Conservation (phyloP, 2,113 vertebrate genomes). For the Gopherus flavomarginatus region DNA sequence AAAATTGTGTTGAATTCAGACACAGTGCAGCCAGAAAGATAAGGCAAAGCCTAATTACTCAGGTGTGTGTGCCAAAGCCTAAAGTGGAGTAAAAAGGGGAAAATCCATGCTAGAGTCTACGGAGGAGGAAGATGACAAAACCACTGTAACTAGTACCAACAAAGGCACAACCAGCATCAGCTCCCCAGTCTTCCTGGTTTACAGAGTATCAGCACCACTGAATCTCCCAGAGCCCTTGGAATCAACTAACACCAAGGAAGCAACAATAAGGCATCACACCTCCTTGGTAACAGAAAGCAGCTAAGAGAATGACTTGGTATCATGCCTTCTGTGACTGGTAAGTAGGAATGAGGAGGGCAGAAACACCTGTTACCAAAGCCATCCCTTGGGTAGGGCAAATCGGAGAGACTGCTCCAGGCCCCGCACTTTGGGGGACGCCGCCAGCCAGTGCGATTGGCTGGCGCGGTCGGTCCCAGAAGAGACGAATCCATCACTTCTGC, state of each 20-base stretch:
- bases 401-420: too few relatives aligned
- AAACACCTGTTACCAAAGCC: neutral
- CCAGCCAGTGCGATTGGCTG: too few relatives aligned
- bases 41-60: neutral
- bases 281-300: neutral
- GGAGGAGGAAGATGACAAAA: neutral
- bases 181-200: neutral
- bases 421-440: too few relatives aligned
- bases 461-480: too few relatives aligned
- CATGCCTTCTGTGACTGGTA: neutral
- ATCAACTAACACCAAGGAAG: neutral
- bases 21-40: neutral
- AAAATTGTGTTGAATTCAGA: neutral
- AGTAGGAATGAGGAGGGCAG: neutral
- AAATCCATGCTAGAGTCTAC: neutral
- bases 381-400: too few relatives aligned
- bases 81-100: neutral
- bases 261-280: neutral
- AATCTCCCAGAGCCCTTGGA: neutral
- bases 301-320: neutral
- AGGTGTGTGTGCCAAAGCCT: neutral
- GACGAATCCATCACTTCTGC: too few relatives aligned
- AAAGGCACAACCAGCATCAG: neutral
- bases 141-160: neutral
- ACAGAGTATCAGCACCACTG: neutral